Evolutionary conservation across 2,888 invertebrate species (phyloP).

Genomic region (Hydropsyche betteni): DNA sequence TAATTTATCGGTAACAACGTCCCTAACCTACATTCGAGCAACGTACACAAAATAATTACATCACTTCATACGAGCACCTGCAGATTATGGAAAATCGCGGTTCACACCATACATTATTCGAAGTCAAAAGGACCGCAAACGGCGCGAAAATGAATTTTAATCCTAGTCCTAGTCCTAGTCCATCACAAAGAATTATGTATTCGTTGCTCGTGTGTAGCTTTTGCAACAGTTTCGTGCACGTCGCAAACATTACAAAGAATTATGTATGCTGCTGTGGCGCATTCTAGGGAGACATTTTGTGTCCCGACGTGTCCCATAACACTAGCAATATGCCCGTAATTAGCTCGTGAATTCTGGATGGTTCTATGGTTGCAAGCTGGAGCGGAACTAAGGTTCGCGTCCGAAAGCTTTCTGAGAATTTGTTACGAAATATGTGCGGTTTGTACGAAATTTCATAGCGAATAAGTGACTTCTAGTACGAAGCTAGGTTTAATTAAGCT

Average conservation of each 20-base stretch:
- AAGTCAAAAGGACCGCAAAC: slow-evolving; percentile 6
- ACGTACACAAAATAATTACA: no score
- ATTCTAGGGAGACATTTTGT: neutral
- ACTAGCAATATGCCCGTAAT: slow-evolving; percentile 26
- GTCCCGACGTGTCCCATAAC: neutral
- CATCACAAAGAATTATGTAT: slow-evolving; percentile 4
- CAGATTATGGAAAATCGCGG: neutral
- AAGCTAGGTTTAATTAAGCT: no score
- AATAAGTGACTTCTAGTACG: no score
- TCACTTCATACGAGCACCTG: no score
- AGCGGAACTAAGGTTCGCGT: neutral
- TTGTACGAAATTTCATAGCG: neutral
- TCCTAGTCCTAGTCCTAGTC: neutral
- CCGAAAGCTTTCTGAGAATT: slow-evolving; percentile 30
- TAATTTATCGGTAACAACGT: no score
- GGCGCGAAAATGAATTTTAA: slow-evolving; percentile 8
- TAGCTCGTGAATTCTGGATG: slow-evolving; percentile 39
- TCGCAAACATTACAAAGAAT: slow-evolving; percentile 1
- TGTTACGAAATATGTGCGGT: slow-evolving; percentile 2
- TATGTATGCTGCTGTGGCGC: slow-evolving; percentile 7
- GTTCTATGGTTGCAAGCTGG: neutral
- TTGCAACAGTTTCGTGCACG: neutral
- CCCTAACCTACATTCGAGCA: no score
- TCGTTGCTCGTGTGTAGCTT: neutral
- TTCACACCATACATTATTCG: neutral